A percentile compares a stretch with the other conserved stretches of the same genome.
These are phyloP conservation scores for Lordiphosa andalusiaca DNA, from an alignment of 2,888 invertebrate genomes.

Conservation along the genomic window DNA sequence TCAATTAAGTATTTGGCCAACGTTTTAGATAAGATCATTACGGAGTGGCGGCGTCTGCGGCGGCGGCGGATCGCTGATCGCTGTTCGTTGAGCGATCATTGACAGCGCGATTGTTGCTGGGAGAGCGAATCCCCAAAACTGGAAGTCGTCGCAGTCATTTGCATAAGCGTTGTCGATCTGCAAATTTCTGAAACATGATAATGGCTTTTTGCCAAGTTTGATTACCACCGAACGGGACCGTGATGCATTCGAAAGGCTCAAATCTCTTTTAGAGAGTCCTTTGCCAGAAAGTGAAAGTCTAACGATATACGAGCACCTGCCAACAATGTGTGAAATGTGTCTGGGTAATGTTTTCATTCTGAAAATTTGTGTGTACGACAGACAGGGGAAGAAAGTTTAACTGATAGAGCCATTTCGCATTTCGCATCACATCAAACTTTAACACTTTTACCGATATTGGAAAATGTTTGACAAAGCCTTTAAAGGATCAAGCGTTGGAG, in stretches of 20 bases:
- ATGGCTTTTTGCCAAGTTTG: conserved; percentile 61
- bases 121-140: conserved; percentile 3
- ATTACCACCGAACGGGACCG: conserved; percentile 65
- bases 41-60: conserved; percentile 12
- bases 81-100: conserved; percentile 39
- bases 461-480: conserved; percentile 55
- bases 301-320: conserved; percentile 40
- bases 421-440: conserved; percentile 44
- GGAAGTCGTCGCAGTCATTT: conserved; percentile 31
- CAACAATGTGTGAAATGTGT: conserved; percentile 45
- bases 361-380: conserved; percentile 38
- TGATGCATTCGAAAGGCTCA: conserved; percentile 70
- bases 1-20: conserved; percentile 62
- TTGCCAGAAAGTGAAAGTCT: conserved; percentile 41
- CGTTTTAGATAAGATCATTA: conserved; percentile 52
- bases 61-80: conserved; percentile 18
- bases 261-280: conserved; percentile 37
- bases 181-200: conserved; percentile 44
- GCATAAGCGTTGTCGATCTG: conserved; percentile 36
- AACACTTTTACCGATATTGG: conserved; percentile 60
- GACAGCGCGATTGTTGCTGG: conserved; percentile 26
- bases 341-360: conserved; percentile 38
- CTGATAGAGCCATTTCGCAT: conserved; percentile 56
- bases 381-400: conserved; percentile 37
- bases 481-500: conserved; percentile 49